A percentile compares a stretch with the other conserved stretches of the same genome.
phyloP scores from a whole-genome alignment of 2,113 vertebrate genomes.

The Prunella fulvescens region DNA sequence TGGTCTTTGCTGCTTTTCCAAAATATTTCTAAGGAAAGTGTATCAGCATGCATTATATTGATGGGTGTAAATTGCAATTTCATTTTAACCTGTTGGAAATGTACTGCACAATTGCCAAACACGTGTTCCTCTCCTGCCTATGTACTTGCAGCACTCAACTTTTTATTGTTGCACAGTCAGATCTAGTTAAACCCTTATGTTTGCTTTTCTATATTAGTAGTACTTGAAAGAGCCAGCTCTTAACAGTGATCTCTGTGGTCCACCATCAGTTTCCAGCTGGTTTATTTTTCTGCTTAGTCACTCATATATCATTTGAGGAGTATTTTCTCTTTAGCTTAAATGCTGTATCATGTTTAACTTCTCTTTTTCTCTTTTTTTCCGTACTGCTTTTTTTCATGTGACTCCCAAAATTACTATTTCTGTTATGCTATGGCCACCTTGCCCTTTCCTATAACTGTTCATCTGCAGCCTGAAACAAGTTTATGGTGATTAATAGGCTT shows the following conservation, averaged over 20 bases:
- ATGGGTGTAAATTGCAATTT: background rate
- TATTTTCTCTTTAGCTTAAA: background rate
- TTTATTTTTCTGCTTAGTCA: background rate
- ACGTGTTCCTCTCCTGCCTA: background rate
- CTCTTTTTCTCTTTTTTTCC: background rate
- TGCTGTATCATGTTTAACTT: background rate
- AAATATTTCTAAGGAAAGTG: background rate
- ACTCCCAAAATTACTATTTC: background rate
- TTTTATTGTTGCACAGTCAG: background rate
- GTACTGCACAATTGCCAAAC: background rate
- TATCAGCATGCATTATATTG: background rate
- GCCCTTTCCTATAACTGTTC: background rate
- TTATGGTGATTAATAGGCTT: background rate
- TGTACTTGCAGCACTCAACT: background rate
- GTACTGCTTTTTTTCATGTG: background rate
- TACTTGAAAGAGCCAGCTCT: background rate
- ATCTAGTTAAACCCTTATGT: background rate
- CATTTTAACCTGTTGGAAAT: background rate
- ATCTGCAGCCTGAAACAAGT: background rate
- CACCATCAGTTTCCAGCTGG: background rate
- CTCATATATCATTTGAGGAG: background rate
- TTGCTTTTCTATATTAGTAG: background rate
- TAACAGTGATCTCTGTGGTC: background rate
- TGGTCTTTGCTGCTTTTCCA: background rate
- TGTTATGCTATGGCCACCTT: rapidly evolving